These are phyloP conservation scores for Lepus oiostolus DNA, from an alignment of 2,797 vertebrate species.

Conservation along the genomic window DNA sequence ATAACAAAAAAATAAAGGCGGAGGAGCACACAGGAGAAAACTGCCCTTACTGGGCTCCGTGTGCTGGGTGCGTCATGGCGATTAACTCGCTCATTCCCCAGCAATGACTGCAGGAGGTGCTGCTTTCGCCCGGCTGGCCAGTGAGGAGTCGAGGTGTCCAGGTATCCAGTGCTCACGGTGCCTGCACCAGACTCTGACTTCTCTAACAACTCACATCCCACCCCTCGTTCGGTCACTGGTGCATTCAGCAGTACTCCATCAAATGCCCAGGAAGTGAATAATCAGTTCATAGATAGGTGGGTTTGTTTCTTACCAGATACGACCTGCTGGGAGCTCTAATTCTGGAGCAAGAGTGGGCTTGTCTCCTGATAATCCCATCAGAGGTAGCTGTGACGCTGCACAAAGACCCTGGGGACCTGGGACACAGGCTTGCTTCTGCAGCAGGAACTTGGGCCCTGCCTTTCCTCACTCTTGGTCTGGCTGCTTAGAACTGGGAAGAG, in stretches of 20 bases:
- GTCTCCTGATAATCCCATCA: background rate
- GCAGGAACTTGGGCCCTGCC: background rate
- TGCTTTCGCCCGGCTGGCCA: background rate
- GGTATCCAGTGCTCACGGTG: background rate
- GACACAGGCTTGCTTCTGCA: background rate
- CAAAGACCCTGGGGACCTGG: background rate
- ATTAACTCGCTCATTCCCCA: conserved; percentile 13
- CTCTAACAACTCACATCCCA: background rate
- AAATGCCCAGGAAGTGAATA: background rate
- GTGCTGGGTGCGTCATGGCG: background rate
- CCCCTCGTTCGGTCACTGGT: background rate
- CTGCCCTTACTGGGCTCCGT: background rate
- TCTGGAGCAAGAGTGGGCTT: background rate
- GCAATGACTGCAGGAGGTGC: background rate
- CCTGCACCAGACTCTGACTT: background rate
- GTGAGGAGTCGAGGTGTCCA: background rate
- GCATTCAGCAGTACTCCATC: background rate
- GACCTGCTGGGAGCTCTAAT: background rate
- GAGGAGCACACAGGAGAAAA: background rate
- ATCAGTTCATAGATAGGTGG: background rate
- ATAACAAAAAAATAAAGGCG: background rate
- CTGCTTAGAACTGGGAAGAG: background rate
- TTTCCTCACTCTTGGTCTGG: background rate
- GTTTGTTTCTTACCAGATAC: background rate
- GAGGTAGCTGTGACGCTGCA: background rate